phyloP scores from a whole-genome alignment of 1,140 invertebrate genomes.

The Charaxes varanes region DNA sequence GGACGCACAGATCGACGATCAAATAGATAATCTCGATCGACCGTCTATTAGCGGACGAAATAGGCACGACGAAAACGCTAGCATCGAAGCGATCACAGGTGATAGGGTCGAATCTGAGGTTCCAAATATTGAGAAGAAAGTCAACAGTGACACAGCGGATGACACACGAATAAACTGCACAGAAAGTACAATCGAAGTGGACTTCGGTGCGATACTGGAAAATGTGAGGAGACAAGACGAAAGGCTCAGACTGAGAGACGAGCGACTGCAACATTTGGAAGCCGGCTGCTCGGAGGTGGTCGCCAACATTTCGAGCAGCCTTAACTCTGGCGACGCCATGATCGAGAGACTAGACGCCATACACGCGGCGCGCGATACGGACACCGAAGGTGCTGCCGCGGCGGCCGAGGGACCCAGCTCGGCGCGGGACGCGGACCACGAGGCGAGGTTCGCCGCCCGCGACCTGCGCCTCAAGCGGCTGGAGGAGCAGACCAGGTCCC shows the following conservation, averaged over 20 bases:
- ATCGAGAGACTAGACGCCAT: conserved; percentile 15
- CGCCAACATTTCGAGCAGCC: conserved; percentile 12
- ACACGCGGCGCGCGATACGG: neutral
- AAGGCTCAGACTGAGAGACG: conserved; percentile 17
- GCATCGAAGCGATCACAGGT: too few species aligned
- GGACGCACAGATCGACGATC: too few species aligned
- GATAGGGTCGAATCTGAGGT: too few species aligned
- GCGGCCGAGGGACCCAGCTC: conserved; percentile 43
- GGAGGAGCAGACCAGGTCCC: too few species aligned
- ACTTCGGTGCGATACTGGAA: conserved; percentile 15
- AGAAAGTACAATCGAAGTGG: neutral
- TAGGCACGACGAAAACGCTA: too few species aligned
- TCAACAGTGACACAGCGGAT: too few species aligned
- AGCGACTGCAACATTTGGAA: conserved; percentile 17
- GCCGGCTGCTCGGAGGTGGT: conserved; percentile 12
- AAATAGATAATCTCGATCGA: too few species aligned
- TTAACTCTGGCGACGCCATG: conserved; percentile 5
- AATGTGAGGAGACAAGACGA: conserved; percentile 18
- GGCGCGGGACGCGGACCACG: conserved; percentile 54
- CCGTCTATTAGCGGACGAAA: too few species aligned
- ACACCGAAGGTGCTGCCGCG: neutral
- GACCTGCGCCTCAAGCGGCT: conserved; percentile 59
- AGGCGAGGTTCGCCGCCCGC: conserved; percentile 66
- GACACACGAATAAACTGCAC: too few species aligned
- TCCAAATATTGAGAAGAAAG: too few species aligned